Evolutionary conservation across 1,140 invertebrate genomes (phyloP).

Genomic region (Penaeus vannamei): DNA sequence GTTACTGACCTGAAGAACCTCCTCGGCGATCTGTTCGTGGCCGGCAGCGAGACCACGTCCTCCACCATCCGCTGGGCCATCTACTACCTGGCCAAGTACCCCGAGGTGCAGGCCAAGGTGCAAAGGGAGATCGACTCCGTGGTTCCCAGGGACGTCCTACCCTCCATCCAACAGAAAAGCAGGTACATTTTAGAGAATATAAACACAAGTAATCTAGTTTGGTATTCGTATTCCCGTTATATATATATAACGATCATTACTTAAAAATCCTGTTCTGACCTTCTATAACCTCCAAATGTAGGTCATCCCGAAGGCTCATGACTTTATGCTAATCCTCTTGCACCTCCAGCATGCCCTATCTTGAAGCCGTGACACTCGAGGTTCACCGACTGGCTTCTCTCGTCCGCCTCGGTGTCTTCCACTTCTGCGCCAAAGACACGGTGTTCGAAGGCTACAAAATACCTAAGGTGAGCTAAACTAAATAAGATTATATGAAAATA

Average conservation of each 20-base stretch:
- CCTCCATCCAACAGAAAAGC: conserved; percentile 28
- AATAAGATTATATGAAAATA: too few species aligned
- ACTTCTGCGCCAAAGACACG: background rate
- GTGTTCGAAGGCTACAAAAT: conserved; percentile 21
- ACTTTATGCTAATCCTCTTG: background rate
- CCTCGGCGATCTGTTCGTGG: conserved; percentile 13
- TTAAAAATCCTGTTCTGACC: too few species aligned
- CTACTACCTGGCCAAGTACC: conserved; percentile 87
- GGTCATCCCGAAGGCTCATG: too few species aligned
- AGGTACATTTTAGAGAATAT: background rate
- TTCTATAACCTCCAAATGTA: background rate
- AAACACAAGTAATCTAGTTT: background rate
- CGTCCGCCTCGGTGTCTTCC: background rate
- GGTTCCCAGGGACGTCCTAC: background rate
- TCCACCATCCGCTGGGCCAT: conserved; percentile 40
- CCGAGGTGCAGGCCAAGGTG: conserved; percentile 96
- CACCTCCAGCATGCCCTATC: conserved; percentile 18
- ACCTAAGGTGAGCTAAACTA: conserved; percentile 6
- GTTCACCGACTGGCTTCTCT: conserved; percentile 1
- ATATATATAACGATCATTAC: too few species aligned
- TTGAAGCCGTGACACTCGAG: conserved; percentile 35
- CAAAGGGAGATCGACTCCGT: conserved; percentile 74
- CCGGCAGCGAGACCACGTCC: conserved; percentile 34
- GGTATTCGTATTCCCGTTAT: background rate
- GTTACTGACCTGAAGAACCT: too few species aligned